Percentiles rank a stretch among this genome's conserved stretches.
phyloP scores from a whole-genome alignment of 2,113 vertebrate genomes.

The Catharus bicknelli region DNA sequence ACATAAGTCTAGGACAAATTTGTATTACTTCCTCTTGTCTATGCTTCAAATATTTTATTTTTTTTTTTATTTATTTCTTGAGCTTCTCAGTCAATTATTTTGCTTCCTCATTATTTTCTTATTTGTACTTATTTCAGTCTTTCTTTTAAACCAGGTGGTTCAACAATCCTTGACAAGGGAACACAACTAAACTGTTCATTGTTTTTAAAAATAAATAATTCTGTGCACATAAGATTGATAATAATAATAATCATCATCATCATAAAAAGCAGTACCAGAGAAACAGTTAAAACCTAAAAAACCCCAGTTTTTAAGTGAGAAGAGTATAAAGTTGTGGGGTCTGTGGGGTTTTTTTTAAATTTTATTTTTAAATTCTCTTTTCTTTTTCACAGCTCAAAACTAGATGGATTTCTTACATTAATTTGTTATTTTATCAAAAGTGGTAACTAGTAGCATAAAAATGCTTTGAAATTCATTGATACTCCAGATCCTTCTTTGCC shows the following conservation, averaged over 20 bases:
- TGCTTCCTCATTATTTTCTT: background rate
- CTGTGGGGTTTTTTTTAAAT: background rate
- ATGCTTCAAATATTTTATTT: background rate
- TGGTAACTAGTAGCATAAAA: background rate
- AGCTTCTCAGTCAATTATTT: background rate
- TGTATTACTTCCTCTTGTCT: background rate
- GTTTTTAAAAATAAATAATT: background rate
- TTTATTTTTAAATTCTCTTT: background rate
- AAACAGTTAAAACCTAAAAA: background rate
- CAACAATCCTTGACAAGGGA: background rate
- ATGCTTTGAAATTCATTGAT: background rate
- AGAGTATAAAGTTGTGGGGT: background rate
- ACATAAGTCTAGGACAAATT: background rate
- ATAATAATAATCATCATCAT: background rate
- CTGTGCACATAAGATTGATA: background rate
- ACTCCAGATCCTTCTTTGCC: background rate
- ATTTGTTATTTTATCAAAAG: background rate
- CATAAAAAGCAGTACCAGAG: background rate
- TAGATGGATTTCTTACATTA: background rate
- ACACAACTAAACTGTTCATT: background rate
- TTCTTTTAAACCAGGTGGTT: background rate
- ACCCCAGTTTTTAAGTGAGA: background rate
- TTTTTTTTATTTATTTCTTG: background rate
- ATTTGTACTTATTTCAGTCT: background rate
- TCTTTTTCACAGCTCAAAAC: background rate